Evolutionary conservation across 2,113 vertebrate species (phyloP), one percentile per base, ranked within the genome.

Genomic region (Felis chaus): DNA sequence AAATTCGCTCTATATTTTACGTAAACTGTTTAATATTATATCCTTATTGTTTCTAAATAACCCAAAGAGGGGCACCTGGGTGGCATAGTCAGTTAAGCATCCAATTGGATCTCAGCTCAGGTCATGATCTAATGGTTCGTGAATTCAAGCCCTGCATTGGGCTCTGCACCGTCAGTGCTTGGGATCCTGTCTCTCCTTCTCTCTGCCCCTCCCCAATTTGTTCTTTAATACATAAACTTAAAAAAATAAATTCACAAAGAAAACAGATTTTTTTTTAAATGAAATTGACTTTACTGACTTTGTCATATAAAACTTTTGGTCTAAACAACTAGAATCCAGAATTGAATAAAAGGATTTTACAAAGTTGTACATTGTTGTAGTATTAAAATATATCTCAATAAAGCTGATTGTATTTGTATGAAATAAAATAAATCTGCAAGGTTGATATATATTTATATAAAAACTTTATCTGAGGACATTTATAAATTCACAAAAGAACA

Each of bases 401-500:
- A 97, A 95, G 19, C n/a, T 73, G 96, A 94, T 19, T 50, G 3
- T 50, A 80, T 63, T 73, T 85, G 7, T 71, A 14, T 92, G 83
- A 97, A n/a, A 31, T 87, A 45, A 92, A 97, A 71, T 69, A 95
- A 82, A 63, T 9, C 36, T 74, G 61, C 23, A 79, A 86, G 21
- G 3, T 53, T 92, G 89, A 10, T 65, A 19, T n/a, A 69, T 23
- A 89, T 48, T 80, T 68, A 92, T 45, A 57, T 31, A 19, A 6
- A 87, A 66, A 80, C 7, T 31, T 91, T 89, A 45, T 2, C 41
- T 87, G 80, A 78, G 16, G 23, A 36, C 57, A 92, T 91, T 92
- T 88, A 88, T 57, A 95, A 92, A 80, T 88, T 84, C 57, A 92
- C 50, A 94, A 61, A 33, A 50, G 29, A 95, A 74, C 29, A 89